Evolutionary conservation across 2,888 invertebrate species (phyloP).

Genomic region (Chalcosyrphus nemorum): DNA sequence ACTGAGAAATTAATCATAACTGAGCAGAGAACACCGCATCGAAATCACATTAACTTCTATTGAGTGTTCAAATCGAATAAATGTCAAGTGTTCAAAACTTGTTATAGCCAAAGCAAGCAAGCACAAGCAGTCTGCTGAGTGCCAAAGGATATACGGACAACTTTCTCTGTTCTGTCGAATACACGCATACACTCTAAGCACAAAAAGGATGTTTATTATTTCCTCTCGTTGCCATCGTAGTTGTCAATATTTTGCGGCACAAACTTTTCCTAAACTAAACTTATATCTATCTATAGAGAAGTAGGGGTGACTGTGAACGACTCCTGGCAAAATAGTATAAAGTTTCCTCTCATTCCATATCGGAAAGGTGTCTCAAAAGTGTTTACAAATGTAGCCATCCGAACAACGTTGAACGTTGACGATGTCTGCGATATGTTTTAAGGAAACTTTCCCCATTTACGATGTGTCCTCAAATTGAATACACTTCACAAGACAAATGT

Average conservation of each 20-base stretch:
- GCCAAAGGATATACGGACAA: conserved; percentile 55
- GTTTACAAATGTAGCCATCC: conserved; percentile 64
- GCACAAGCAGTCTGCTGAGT: conserved; percentile 33
- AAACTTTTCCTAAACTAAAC: conserved; percentile 50
- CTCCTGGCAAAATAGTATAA: conserved; percentile 33
- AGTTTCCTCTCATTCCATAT: conserved; percentile 56
- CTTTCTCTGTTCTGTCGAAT: conserved; percentile 24
- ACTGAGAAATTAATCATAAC: conserved; percentile 64
- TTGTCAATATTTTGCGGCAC: conserved; percentile 67
- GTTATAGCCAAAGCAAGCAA: no score
- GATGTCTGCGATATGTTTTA: conserved; percentile 59
- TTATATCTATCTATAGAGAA: no score
- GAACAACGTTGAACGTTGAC: neutral
- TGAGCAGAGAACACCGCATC: conserved; percentile 53
- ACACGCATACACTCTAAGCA: neutral
- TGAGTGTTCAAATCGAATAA: conserved; percentile 72
- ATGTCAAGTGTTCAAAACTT: conserved; percentile 66
- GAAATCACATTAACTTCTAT: conserved; percentile 70
- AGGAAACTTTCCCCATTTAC: conserved; percentile 66
- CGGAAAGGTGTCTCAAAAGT: conserved; percentile 69
- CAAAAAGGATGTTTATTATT: conserved; percentile 59
- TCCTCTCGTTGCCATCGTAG: conserved; percentile 59
- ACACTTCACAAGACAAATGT: conserved; percentile 70
- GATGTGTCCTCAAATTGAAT: conserved; percentile 66
- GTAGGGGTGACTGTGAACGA: no score